Evolutionary conservation across 1,140 invertebrate species (phyloP).

Genomic region (Tetramorium simillimum): DNA sequence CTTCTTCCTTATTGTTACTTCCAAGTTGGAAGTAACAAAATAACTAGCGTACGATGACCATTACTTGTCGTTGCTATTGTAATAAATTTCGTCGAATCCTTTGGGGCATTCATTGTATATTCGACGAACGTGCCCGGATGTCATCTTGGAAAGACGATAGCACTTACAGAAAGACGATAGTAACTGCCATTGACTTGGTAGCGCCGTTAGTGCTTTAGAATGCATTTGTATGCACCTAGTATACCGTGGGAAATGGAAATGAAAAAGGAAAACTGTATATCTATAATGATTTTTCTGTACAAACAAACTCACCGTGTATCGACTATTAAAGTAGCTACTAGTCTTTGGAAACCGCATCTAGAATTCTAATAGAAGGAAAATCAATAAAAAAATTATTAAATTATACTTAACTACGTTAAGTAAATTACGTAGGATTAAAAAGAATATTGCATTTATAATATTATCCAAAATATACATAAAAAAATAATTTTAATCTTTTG

Average conservation of each 20-base stretch:
- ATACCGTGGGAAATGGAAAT: not conserved
- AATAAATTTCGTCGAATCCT: not conserved
- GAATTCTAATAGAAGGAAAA: too few species aligned
- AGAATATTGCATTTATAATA: not conserved
- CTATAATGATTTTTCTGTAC: slow-evolving; percentile 24
- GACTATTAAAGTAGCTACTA: not conserved
- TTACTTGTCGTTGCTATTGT: not conserved
- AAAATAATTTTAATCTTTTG: not conserved
- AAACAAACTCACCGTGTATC: not conserved
- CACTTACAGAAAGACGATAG: not conserved
- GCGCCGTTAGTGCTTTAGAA: not conserved
- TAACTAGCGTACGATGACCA: not conserved
- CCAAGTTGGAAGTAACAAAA: not conserved
- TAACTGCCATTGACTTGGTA: not conserved
- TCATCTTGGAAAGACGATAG: not conserved
- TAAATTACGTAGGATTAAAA: not conserved
- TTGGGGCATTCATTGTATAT: not conserved
- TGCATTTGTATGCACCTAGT: slow-evolving; percentile 11
- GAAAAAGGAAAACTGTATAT: not conserved
- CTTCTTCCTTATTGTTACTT: not conserved
- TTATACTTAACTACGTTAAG: not conserved
- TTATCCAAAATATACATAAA: not conserved
- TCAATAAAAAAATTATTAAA: not conserved
- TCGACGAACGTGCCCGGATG: not conserved
- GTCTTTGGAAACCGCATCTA: not conserved